These are phyloP conservation scores for Dipodomys merriami DNA, from an alignment of 2,113 vertebrate genomes.

Conservation along the genomic window DNA sequence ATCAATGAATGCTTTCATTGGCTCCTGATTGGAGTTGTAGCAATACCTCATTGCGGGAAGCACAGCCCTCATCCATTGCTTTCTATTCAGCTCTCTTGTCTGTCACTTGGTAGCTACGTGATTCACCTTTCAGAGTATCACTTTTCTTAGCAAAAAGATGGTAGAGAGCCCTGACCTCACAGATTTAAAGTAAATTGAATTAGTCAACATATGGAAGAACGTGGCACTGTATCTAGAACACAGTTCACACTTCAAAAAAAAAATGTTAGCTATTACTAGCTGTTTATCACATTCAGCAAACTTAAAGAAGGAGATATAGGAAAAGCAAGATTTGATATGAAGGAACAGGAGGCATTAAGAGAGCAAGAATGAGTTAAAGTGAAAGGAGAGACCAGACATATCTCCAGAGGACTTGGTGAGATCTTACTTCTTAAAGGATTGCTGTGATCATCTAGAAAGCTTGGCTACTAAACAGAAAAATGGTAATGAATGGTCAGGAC, in stretches of 20 bases:
- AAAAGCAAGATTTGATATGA: neutral
- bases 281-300: neutral
- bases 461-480: neutral
- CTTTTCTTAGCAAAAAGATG: neutral
- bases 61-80: neutral
- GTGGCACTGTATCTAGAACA: neutral
- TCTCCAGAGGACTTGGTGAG: neutral
- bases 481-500: neutral
- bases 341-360: neutral
- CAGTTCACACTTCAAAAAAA: neutral
- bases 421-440: neutral
- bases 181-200: neutral
- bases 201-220: neutral
- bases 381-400: fast-evolving
- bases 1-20: fast-evolving
- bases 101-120: neutral
- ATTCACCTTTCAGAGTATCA: neutral
- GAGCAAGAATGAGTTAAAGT: neutral
- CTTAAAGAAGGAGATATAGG: neutral
- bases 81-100: neutral
- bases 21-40: too few relatives aligned
- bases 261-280: neutral
- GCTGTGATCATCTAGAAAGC: neutral
- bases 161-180: neutral
- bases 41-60: fast-evolving